A percentile compares a stretch with the other conserved stretches of the same genome.
Conservation (phyloP, 2,888 invertebrate species). For the Metalampra italica region DNA sequence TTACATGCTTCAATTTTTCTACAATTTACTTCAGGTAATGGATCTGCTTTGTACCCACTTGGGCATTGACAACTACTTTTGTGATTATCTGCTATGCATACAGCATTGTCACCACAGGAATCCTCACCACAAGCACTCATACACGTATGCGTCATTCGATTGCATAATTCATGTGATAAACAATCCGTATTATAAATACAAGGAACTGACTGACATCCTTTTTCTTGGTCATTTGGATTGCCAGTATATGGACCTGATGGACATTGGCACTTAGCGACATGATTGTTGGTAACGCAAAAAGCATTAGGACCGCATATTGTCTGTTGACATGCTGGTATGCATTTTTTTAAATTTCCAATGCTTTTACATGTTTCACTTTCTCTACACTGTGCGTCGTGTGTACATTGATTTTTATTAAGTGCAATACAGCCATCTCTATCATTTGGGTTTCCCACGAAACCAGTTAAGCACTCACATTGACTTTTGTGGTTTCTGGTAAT, state of each 20-base stretch:
- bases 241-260: slow-evolving; percentile 92
- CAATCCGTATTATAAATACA: slow-evolving; percentile 94
- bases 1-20: slow-evolving; percentile 83
- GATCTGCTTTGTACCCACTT: slow-evolving; percentile 88
- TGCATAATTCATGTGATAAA: slow-evolving; percentile 87
- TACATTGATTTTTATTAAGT: slow-evolving; percentile 85
- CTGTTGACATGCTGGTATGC: slow-evolving; percentile 87
- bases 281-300: slow-evolving; percentile 92
- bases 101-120: slow-evolving; percentile 91
- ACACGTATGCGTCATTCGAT: slow-evolving; percentile 89
- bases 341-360: slow-evolving; percentile 80
- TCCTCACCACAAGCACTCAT: slow-evolving; percentile 88
- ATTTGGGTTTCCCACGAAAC: slow-evolving; percentile 93
- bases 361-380: slow-evolving; percentile 89
- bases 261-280: slow-evolving; percentile 93
- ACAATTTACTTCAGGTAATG: slow-evolving; percentile 91
- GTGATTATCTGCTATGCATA: slow-evolving; percentile 92
- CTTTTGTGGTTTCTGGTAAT: slow-evolving; percentile 84
- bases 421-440: slow-evolving; percentile 91
- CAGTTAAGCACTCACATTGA: slow-evolving; percentile 89
- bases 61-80: slow-evolving; percentile 91
- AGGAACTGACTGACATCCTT: slow-evolving; percentile 88
- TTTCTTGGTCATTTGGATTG: slow-evolving; percentile 86
- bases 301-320: slow-evolving; percentile 91
- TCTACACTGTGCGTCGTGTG: slow-evolving; percentile 88